Conservation (phyloP, 2,888 invertebrate species). For the Seira musarum region DNA sequence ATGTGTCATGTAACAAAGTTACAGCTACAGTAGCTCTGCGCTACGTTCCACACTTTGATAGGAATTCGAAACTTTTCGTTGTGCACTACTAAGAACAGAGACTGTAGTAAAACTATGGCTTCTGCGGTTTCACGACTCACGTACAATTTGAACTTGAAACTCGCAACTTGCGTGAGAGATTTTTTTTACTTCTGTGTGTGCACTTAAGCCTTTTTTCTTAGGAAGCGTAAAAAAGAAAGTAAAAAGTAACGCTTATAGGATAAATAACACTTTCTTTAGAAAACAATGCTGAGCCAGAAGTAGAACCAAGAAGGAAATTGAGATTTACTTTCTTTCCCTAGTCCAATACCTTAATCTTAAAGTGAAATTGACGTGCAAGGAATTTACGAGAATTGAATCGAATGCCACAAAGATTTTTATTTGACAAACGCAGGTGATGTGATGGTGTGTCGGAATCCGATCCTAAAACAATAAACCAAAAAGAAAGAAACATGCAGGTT, state of each 20-base stretch:
- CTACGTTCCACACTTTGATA: slow-evolving; percentile 32
- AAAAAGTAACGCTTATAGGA: not conserved
- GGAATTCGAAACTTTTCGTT: slow-evolving; percentile 21
- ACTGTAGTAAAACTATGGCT: no score
- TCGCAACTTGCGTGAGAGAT: not conserved
- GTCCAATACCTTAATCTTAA: not conserved
- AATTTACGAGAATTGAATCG: no score
- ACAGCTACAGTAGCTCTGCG: no score
- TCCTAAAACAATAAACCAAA: slow-evolving; percentile 7
- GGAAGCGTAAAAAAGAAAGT: slow-evolving; percentile 1
- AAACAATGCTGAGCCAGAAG: not conserved
- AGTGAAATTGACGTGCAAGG: slow-evolving; percentile 7
- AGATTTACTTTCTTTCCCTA: slow-evolving; percentile 7
- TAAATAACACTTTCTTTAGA: not conserved
- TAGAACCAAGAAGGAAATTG: not conserved
- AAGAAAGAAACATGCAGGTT: not conserved
- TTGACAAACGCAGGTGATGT: slow-evolving; percentile 19
- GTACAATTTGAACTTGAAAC: slow-evolving; percentile 25
- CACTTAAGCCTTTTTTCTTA: slow-evolving; percentile 12
- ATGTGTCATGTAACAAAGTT: slow-evolving; percentile 51
- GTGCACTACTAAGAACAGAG: no score
- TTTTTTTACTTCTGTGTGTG: not conserved
- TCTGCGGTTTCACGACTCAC: slow-evolving; percentile 22
- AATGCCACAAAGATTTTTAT: slow-evolving; percentile 15
- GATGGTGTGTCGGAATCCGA: slow-evolving; percentile 7